Percentiles rank a stretch among this genome's conserved stretches.
Conservation (phyloP, 2,888 invertebrate genomes). For the Diarsia dahlii region DNA sequence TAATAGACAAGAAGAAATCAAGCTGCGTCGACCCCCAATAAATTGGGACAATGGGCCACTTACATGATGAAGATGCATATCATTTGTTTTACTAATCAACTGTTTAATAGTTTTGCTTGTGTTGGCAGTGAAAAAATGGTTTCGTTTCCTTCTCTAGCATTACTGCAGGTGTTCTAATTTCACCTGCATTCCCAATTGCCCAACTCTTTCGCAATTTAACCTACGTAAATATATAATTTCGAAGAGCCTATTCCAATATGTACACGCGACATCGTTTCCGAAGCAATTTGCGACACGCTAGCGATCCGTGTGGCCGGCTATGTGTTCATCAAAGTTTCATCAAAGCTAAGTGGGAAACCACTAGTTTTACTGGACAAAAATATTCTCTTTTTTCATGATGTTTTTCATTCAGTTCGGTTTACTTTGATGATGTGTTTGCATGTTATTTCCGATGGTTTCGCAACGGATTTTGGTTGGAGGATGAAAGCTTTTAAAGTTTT, state of each 20-base stretch:
- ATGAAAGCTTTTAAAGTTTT: constrained; percentile 46
- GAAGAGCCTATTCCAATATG: constrained; percentile 61
- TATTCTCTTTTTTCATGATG: constrained; percentile 44
- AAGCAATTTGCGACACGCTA: constrained; percentile 69
- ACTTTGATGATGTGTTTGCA: constrained; percentile 59
- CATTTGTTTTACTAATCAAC: too few relatives aligned
- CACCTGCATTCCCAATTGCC: constrained; percentile 4
- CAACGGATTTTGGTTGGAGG: constrained; percentile 39
- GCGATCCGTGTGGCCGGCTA: constrained; percentile 56
- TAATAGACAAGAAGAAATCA: too few relatives aligned
- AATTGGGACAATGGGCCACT: too few relatives aligned
- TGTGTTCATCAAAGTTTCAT: constrained; percentile 67
- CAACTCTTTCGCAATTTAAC: constrained; percentile 24
- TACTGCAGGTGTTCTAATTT: not conserved
- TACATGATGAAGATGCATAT: too few relatives aligned
- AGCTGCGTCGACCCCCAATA: too few relatives aligned
- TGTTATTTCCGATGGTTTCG: constrained; percentile 57
- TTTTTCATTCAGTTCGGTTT: constrained; percentile 45
- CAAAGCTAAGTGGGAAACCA: constrained; percentile 64
- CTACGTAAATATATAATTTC: constrained; percentile 62
- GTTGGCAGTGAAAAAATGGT: too few relatives aligned
- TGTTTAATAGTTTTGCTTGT: too few relatives aligned
- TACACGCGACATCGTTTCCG: constrained; percentile 66
- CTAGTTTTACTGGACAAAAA: constrained; percentile 55
- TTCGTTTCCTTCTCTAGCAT: too few relatives aligned